phyloP scores from a whole-genome alignment of 2,113 vertebrate species.

The Microtus ochrogaster region DNA sequence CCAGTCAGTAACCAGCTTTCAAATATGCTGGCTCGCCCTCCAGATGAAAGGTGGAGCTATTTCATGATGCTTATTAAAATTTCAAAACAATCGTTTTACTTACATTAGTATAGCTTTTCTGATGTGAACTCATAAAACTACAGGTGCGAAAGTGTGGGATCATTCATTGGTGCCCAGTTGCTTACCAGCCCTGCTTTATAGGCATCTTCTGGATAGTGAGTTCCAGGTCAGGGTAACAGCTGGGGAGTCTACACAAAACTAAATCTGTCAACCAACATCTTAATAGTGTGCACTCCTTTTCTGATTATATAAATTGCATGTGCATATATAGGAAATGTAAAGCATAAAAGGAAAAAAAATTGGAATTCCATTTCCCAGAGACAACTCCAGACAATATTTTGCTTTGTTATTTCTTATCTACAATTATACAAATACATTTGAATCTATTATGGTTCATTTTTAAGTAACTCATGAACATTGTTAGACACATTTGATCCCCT shows the following conservation, averaged over 20 bases:
- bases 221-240: conserved; percentile 8
- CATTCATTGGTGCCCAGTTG: neutral
- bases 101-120: neutral
- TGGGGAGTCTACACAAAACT: neutral
- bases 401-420: neutral
- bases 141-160: conserved; percentile 60
- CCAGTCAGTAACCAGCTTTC: conserved; percentile 16
- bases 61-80: conserved; percentile 64
- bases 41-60: conserved; percentile 35
- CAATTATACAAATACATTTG: neutral
- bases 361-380: conserved; percentile 15
- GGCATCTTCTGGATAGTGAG: neutral
- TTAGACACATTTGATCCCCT: neutral
- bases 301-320: neutral
- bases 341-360: neutral
- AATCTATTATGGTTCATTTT: conserved; percentile 6
- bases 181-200: conserved; percentile 27
- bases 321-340: neutral
- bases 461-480: neutral
- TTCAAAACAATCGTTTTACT: conserved; percentile 47
- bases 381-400: neutral
- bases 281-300: neutral
- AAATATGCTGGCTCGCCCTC: conserved; percentile 46
- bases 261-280: neutral
- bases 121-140: conserved; percentile 39